Evolutionary conservation across 2,113 vertebrate genomes (phyloP).

Genomic region (Bathybates hornii): DNA sequence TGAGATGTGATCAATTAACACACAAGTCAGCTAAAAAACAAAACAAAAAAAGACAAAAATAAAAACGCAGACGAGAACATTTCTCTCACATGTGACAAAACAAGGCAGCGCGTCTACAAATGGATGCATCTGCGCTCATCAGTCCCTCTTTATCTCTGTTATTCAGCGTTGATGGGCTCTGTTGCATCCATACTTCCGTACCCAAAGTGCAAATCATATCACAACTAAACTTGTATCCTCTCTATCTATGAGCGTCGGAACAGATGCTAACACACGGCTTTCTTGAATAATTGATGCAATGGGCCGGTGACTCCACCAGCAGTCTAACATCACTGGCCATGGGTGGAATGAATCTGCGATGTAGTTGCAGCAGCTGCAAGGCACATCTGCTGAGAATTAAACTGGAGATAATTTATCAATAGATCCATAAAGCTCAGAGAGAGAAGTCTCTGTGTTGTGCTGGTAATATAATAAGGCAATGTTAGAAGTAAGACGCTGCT

Average conservation of each 20-base stretch:
- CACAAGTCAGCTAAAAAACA: background rate
- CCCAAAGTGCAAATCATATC: background rate
- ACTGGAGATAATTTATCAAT: background rate
- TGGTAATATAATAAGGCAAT: background rate
- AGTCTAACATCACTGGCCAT: background rate
- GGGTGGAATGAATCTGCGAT: background rate
- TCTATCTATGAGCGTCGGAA: constrained; percentile 31
- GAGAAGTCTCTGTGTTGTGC: background rate
- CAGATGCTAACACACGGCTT: constrained; percentile 35
- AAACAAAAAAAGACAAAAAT: background rate
- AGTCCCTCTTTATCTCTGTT: background rate
- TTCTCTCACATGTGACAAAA: background rate
- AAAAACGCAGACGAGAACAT: background rate
- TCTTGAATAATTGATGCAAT: constrained; percentile 58
- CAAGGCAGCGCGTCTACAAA: background rate
- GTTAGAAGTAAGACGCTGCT: background rate
- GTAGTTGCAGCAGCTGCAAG: background rate
- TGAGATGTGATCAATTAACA: background rate
- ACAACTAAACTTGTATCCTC: constrained; percentile 1
- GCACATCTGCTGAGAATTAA: background rate
- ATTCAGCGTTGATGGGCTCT: background rate
- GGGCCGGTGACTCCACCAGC: constrained; percentile 14
- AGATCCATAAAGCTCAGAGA: background rate
- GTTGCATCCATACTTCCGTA: background rate
- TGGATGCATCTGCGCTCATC: background rate